Percentiles rank a stretch among this genome's conserved stretches.
phyloP scores from a whole-genome alignment of 2,797 vertebrate genomes.

The Falco berigora region DNA sequence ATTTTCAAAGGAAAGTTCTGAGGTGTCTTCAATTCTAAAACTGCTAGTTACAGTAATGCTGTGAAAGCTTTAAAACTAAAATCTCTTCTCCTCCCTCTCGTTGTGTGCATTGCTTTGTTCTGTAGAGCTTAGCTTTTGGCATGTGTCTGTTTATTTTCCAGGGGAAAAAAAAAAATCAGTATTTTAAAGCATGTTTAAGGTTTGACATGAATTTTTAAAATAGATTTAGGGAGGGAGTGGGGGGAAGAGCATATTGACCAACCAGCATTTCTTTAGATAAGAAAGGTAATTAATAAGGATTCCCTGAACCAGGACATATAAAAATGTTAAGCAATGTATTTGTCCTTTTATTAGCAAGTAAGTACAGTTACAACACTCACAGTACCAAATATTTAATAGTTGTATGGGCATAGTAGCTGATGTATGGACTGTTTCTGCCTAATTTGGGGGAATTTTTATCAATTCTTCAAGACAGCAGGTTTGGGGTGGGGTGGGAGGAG shows the following conservation, averaged over 20 bases:
- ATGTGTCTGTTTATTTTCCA: not conserved
- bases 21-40: conserved; percentile 38
- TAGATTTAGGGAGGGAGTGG: not conserved
- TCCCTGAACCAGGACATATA: not conserved
- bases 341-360: not conserved
- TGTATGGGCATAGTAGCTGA: not conserved
- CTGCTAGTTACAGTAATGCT: not conserved
- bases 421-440: not conserved
- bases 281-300: not conserved
- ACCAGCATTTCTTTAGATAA: not conserved
- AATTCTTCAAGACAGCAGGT: not conserved
- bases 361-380: not conserved
- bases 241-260: not conserved
- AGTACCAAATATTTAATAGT: not conserved
- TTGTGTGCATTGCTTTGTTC: not conserved
- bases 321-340: not conserved
- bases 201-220: not conserved
- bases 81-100: not conserved
- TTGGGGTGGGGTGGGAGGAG: not conserved
- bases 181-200: not conserved
- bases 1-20: not conserved
- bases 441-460: not conserved
- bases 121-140: not conserved
- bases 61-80: not conserved
- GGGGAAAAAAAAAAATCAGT: not conserved